Evolutionary conservation across 2,888 invertebrate species (phyloP), one percentile per base, ranked within the genome.

Genomic region (Ganaspis brasiliensis): DNA sequence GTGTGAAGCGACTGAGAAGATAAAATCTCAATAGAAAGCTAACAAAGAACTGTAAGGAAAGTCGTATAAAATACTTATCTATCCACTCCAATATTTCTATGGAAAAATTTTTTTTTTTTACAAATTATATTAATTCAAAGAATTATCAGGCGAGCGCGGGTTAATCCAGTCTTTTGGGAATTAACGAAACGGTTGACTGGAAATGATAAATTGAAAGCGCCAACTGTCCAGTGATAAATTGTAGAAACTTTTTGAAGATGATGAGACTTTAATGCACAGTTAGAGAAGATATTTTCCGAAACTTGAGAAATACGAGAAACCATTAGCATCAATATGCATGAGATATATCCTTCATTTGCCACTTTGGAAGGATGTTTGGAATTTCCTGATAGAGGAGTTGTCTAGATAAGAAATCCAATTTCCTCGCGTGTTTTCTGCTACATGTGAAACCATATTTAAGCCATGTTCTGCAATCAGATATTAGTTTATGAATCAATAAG

Each of bases 21-120:
- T 57, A 57, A 31, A 57, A 57, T 57, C 57, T 57, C n/a, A 26
- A 57, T 57, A 57, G 52, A 57, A 57, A 57, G 24, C 31, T 57
- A 31, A 57, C 26, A 57, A 57, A 52, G 52, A 57, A 57, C 21
- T 57, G 2, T 14, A 24, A 21, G 0, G 24, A 57, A 57, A 56
- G 56, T 56, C 26, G 12, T 24, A 24, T 49, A 49, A 49, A 10
- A 24, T 8, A 24, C 24, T 14, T 24, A 56, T 56, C 56, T 56
- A 12, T 24, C 24, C 24, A 21, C 21, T 56, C n/a, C n/a, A n/a
- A n/a, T n/a, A n/a, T 24, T 56, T 24, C 2, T 24, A 21, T 49
- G 40, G 9, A 5, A 40, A 2, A 12, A 40, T 12, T 55, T 55
- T n/a, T n/a, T 35, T 35, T 35, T 35, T 35, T 4, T 35, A 35